Conservation (phyloP, 2,888 invertebrate genomes). For the Diarsia mendica region DNA sequence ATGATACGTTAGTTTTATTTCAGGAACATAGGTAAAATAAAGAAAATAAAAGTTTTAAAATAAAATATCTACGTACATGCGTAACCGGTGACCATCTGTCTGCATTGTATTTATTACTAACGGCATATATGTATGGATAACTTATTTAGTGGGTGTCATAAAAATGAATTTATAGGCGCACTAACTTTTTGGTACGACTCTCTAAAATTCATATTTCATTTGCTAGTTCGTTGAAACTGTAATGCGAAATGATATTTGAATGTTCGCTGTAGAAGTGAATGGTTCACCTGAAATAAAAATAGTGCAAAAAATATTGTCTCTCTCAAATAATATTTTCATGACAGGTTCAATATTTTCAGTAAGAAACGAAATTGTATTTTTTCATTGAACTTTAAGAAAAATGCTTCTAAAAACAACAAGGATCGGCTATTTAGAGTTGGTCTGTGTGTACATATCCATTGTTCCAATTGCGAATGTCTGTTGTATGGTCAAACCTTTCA, state of each 20-base stretch:
- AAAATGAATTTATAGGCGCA: constrained; percentile 67
- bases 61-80: constrained; percentile 28
- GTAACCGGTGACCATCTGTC: constrained; percentile 56
- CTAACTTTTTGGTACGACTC: constrained; percentile 61
- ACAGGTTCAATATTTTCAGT: background rate
- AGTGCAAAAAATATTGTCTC: constrained; percentile 5
- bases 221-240: constrained; percentile 45
- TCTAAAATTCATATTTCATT: constrained; percentile 58
- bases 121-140: constrained; percentile 59
- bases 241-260: constrained; percentile 45
- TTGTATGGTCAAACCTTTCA: constrained; percentile 86
- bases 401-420: constrained; percentile 16
- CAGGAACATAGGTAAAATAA: background rate
- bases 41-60: constrained; percentile 5
- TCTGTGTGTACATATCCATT: constrained; percentile 59
- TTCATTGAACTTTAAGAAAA: background rate
- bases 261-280: constrained; percentile 25
- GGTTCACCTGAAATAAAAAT: constrained; percentile 11
- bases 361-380: background rate
- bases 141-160: constrained; percentile 66
- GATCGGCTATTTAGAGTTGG: constrained; percentile 37
- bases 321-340: background rate
- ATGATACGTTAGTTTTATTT: background rate
- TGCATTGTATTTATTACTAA: constrained; percentile 63
- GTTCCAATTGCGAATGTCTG: constrained; percentile 74